A percentile compares a stretch with the other conserved stretches of the same genome.
Conservation (phyloP, 2,113 vertebrate genomes). For the Archilochus colubris region DNA sequence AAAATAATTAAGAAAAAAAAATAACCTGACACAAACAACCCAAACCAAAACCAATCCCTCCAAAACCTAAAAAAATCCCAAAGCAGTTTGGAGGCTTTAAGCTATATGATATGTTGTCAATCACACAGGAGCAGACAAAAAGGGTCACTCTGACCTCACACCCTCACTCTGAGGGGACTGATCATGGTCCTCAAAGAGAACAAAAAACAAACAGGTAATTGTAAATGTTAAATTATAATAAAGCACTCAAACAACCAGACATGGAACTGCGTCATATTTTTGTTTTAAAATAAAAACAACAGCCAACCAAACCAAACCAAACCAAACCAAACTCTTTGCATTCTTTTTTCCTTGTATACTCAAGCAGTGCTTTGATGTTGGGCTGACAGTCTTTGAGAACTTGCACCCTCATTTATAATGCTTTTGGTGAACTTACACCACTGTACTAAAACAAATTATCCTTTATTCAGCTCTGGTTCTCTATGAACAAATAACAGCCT, state of each 20-base stretch:
- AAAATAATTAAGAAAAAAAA: too few species aligned
- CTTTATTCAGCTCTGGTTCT: slow-evolving; percentile 7
- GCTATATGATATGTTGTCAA: not conserved
- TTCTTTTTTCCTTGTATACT: not conserved
- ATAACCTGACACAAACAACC: too few species aligned
- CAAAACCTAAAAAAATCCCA: not conserved
- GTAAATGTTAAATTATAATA: not conserved
- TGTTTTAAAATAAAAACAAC: not conserved
- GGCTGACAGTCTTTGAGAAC: not conserved
- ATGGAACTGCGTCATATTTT: not conserved
- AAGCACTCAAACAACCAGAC: not conserved
- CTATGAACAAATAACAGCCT: slow-evolving; percentile 22
- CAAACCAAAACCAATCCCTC: not conserved
- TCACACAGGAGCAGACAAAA: not conserved
- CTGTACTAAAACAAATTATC: not conserved
- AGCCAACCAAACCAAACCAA: not conserved
- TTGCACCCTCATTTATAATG: not conserved
- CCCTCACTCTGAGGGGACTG: not conserved
- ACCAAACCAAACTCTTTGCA: not conserved
- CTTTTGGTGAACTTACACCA: not conserved
- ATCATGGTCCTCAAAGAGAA: not conserved
- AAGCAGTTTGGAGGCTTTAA: not conserved
- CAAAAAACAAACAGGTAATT: not conserved
- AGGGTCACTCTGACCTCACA: not conserved
- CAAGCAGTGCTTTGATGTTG: not conserved